Base-by-base conservation (phyloP, 2,797 vertebrate species). In the Girardinus metallicus region DNA sequence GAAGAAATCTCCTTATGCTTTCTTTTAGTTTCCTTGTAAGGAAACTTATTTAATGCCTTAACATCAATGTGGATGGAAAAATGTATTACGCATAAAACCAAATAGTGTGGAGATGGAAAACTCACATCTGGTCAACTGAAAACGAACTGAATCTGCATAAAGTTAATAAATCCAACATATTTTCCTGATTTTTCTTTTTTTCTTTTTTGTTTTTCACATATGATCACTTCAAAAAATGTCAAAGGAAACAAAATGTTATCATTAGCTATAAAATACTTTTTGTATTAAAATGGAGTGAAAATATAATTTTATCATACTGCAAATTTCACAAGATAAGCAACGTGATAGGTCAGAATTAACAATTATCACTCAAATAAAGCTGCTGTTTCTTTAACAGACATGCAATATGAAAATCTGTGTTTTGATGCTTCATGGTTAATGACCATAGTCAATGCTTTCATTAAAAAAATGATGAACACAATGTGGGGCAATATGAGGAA, bases 391-490 rank as follows among this genome's bases (percentile, higher is more conserved):
- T 15, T 70, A 44, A 62, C 6, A 12, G 81, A 83, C 49, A 41
- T 23, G n/a, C 39, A 5, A 21, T 18, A 11, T 78, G 21, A 44
- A 76, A 76, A 83, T 89, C 78, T 60, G 73, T 80, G 29, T 71
- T 73, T 83, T 62, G 83, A 44, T 76, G 60, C 23, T 82, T n/a
- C 70, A 21, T 41, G 44, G 26, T 79, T 86, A 85, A 91, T 79
- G 87, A 47, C 44, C 53, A 70, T n/a, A 34, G 39, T 13, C 34
- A 74, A 71, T 68, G 79, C 80, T 83, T 81, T 85, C 86, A 88
- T 92, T 81, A 93, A 90, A 92, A 90, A 92, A 47, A 47, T 91
- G 88, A 92, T 82, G 87, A 90, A 91, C 88, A 89, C 76, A 77
- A 83, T 1, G 79, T 26, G 83, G 41, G 86, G 87, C 83, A 21